Base-by-base conservation (phyloP, 2,113 vertebrate species). In the Piliocolobus tephrosceles region DNA sequence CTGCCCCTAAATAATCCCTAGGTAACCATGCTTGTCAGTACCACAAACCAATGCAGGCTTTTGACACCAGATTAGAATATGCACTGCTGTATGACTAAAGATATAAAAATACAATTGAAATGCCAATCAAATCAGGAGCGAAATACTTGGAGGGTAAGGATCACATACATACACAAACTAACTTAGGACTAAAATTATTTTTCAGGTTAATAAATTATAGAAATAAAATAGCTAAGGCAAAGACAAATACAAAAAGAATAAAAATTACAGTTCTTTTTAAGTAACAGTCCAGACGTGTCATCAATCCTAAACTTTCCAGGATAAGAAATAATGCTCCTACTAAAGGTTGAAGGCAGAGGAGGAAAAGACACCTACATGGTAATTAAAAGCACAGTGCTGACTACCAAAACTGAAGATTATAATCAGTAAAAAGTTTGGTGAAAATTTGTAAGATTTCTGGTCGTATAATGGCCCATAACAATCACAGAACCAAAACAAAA, bases 101-200 rank as follows among this genome's bases (percentile, higher is more conserved):
- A 32, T 8, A 72, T n/a, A 90, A 72, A 95, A 96, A 81, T 3
- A 83, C 40, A 79, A 64, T 0, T 66, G 30, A 81, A 83, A 73
- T 47, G 8, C 20, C 81, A 23, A 45, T 75, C 58, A 83, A 78
- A 75, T 52, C 90, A 92, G 12, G 47, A 10, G 84, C 83, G 12
- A 94, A 80, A 94, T 38, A 64, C 11, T 32, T 50, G 11, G 27
- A 70, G 92, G 89, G 17, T 40, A 66, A 96, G 79, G 72, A 75
- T 64, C 35, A 30, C 14, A 90, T 64, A 40, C 83, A 23, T 82
- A 82, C 55, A 52, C 55, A 96, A 85, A 90, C 45, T 85, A 90
- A 87, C 23, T 43, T 50, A 95, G 58, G 43, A 68, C 55, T 95
- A 82, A 90, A 91, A 95, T 88, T 84, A 88, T n/a, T 52, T 90